Evolutionary conservation across 2,888 invertebrate species (phyloP).

Genomic region (Teleogryllus oceanicus): DNA sequence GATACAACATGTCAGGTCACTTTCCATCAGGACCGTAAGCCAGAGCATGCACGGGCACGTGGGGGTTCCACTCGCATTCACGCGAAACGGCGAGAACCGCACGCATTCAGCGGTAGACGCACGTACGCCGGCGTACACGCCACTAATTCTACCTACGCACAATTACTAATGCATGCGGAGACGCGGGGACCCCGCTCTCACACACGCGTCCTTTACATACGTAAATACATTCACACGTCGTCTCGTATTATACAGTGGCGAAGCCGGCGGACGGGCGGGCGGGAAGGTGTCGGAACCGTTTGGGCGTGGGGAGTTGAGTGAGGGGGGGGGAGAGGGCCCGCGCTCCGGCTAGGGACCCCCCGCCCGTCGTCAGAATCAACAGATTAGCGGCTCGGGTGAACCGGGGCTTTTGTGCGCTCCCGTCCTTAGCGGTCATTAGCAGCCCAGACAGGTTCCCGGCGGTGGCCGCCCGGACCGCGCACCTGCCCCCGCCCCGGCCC

Average conservation of each 20-base stretch:
- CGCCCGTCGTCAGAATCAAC: not conserved
- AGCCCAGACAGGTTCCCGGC: not conserved
- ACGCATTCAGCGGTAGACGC: not conserved
- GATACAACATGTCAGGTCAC: too few species aligned
- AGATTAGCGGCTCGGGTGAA: not conserved
- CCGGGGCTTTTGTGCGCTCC: not conserved
- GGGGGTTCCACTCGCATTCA: too few species aligned
- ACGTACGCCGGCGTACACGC: not conserved
- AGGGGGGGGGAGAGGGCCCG: not conserved
- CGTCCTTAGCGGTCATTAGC: not conserved
- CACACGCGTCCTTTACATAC: not conserved
- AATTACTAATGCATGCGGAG: conserved; percentile 6
- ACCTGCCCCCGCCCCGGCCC: not conserved
- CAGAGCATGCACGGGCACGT: too few species aligned
- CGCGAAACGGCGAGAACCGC: not conserved
- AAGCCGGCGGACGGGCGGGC: not conserved
- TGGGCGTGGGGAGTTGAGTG: not conserved
- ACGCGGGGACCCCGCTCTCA: not conserved
- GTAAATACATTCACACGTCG: conserved; percentile 1
- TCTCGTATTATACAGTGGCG: not conserved
- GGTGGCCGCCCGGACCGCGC: not conserved
- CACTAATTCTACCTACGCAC: conserved; percentile 18
- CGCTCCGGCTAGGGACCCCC: not conserved
- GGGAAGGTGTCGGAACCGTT: not conserved
- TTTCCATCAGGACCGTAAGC: too few species aligned